Base-by-base conservation (phyloP, 2,888 invertebrate genomes). In the Sthenelais limicola region DNA sequence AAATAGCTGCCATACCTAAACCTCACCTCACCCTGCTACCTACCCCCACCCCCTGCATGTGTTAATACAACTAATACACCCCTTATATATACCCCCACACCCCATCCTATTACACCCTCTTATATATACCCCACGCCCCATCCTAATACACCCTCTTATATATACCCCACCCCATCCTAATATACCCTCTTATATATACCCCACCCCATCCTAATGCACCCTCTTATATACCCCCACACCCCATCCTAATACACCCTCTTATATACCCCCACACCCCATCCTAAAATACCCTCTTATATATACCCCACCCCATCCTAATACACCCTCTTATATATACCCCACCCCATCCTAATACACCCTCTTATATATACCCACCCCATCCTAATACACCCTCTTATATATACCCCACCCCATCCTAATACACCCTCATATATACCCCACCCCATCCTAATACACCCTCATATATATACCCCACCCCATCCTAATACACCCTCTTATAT, bases 1-100 rank as follows among this genome's bases (percentile, higher is more conserved):
- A 62, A 35, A 62, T 62, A 62, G 62, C 62, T 62, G 38, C 62
- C 62, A 62, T 62, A 38, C 62, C 62, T n/a, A n/a, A n/a, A 62
- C 38, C 12, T 24, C 38, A 35, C 62, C 43, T 35, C 62, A 62
- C 62, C 62, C 62, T n/a, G 12, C n/a, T 24, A 35, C 62, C 62
- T 38, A 43, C 24, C 38, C 38, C n/a, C 24, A 43, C 15, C 15
- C 62, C 24, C 62, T 15, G 24, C 62, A 12, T 43, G 43, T 62
- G 38, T 35, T 21, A 62, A 38, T 62, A 35, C 38, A 26, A 15
- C 62, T 5, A 24, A 21, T 62, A 18, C 62, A 38, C 62, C 18
- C 38, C 62, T n/a, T 2, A 52, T 21, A 28, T 28, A 52, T 52
- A 26, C 52, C 1, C 52, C 52, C 52, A 7, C 52, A 3, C 52